phyloP scores from a whole-genome alignment of 2,797 vertebrate genomes.

The Pseudochromis fuscus region DNA sequence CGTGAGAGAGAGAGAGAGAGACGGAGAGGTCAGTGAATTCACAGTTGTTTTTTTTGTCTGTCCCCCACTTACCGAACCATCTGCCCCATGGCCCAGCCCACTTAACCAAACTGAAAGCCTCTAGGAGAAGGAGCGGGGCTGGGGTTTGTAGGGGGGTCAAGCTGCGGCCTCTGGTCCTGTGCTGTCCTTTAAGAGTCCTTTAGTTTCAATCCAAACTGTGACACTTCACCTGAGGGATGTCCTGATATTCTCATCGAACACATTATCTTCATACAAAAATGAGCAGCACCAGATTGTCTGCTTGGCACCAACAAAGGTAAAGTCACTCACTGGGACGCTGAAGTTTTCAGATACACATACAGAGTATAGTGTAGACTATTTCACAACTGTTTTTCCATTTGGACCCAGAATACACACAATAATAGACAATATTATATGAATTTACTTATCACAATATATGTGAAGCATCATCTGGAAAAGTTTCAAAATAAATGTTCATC shows the following conservation, averaged over 20 bases:
- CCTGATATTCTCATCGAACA: conserved; percentile 34
- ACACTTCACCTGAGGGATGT: conserved; percentile 39
- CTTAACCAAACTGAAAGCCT: conserved; percentile 68
- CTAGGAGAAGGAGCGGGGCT: conserved; percentile 32
- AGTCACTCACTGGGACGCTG: too few species aligned
- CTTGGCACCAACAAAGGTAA: neutral
- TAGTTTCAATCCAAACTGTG: conserved; percentile 32
- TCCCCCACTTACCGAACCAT: conserved; percentile 50
- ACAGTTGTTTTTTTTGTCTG: conserved; percentile 22
- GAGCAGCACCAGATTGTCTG: neutral
- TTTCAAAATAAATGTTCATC: too few species aligned
- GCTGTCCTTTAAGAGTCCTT: conserved; percentile 47
- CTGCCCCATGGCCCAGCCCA: conserved; percentile 47
- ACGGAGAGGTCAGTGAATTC: conserved; percentile 57
- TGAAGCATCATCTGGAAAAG: too few species aligned
- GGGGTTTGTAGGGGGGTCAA: conserved; percentile 46
- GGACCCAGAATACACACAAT: too few species aligned
- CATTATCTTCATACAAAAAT: conserved; percentile 21
- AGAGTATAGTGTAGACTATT: too few species aligned
- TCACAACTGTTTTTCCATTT: too few species aligned
- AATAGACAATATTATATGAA: too few species aligned
- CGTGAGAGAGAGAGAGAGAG: conserved; percentile 38
- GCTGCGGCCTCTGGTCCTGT: conserved; percentile 30
- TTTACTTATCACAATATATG: too few species aligned
- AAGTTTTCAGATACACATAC: too few species aligned